Base-by-base conservation (phyloP, 2,797 vertebrate genomes). In the Heterohyrax brucei region DNA sequence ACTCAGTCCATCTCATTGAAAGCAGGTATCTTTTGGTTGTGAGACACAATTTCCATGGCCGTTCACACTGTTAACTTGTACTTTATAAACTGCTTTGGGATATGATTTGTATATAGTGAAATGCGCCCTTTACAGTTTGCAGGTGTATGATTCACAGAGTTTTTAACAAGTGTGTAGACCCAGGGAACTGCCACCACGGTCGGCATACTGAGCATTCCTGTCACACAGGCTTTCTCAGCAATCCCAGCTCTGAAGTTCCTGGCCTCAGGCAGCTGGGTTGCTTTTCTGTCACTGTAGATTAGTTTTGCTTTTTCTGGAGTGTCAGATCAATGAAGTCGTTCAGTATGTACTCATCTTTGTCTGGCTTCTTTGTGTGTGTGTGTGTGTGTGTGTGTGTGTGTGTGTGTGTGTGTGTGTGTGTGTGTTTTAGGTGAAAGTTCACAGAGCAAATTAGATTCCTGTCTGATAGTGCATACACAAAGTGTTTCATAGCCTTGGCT, bases 231-330 rank as follows among this genome's bases (percentile, higher is more conserved):
- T 50, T 30, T 77, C 92, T 83, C 66, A 81, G 62, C 61, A 83
- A 22, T 75, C 53, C 81, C 33, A n/a, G 9, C 70, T 83, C n/a
- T 78, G 28, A 28, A 10, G 56, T 1, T 64, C 70, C 44, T 62
- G 56, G 68, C 80, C 73, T 14, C 44, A 3, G 76, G 56, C 46
- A 44, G 44, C 46, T 30, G 75, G 30, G 48, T 14, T 48, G 10
- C 46, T 77, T 77, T 3, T 48, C 75, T 50, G 46, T 77, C 75
- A 26, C 24, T 16, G 8, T 39, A 50, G 39, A 75, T 46, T 75
- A 75, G 33, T 88, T 89, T 95, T 92, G 66, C 26, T 86, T 89
- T 87, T 80, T 76, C 76, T 88, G 44, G 84, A 84, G 82, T 85
- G 73, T 83, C 26, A 2, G 44, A 22, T 64, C 28, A 44, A 3